phyloP scores from a whole-genome alignment of 2,888 invertebrate genomes.

The Amphipyra berbera region DNA sequence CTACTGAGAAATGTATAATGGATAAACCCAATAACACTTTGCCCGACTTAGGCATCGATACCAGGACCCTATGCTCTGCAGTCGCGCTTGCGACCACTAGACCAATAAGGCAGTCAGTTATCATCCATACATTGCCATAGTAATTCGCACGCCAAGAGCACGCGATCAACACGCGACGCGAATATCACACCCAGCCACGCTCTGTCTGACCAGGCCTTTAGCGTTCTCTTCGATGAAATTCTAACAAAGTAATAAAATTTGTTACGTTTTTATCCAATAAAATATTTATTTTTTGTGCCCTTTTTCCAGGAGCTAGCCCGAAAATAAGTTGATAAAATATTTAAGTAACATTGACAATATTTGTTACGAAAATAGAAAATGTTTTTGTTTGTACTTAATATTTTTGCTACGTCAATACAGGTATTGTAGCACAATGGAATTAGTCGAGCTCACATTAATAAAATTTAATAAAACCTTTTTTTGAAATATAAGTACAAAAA shows the following conservation, averaged over 20 bases:
- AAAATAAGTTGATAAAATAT: constrained; percentile 22
- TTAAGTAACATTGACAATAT: constrained; percentile 16
- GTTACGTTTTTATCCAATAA: constrained; percentile 8
- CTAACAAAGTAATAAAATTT: neutral
- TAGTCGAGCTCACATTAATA: neutral
- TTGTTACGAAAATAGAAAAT: constrained; percentile 8
- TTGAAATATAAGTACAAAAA: no score
- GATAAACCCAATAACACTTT: no score
- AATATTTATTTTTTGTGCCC: constrained; percentile 10
- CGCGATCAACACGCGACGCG: no score
- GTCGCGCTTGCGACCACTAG: no score
- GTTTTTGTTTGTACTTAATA: constrained; percentile 1
- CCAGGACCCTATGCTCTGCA: no score
- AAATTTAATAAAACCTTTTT: constrained; percentile 2
- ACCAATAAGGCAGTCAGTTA: no score
- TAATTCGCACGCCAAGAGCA: no score
- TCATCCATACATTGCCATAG: no score
- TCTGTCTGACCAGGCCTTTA: no score
- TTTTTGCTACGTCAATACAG: neutral
- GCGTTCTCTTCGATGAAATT: neutral
- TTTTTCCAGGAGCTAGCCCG: neutral
- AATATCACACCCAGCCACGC: no score
- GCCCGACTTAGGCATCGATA: no score
- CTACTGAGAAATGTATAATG: no score
- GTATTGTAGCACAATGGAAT: neutral